Evolutionary conservation across 2,113 vertebrate species (phyloP).

Genomic region (Macaca fascicularis): DNA sequence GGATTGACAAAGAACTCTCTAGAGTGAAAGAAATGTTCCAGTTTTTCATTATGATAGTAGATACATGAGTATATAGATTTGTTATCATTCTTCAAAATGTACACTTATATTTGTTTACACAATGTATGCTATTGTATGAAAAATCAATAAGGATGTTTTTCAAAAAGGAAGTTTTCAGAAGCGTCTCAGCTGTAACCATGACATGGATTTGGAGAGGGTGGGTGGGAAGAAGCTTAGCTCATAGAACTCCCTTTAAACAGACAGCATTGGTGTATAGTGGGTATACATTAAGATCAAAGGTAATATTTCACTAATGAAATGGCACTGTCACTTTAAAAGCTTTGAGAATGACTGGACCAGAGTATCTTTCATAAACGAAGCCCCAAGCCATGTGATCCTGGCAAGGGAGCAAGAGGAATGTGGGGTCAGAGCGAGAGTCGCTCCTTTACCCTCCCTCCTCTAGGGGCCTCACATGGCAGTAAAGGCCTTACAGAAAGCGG

Average conservation of each 20-base stretch:
- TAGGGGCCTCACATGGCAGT: not conserved
- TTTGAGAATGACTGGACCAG: not conserved
- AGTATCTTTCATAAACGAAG: not conserved
- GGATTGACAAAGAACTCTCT: not conserved
- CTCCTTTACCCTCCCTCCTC: not conserved
- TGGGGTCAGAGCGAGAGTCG: not conserved
- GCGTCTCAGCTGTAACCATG: not conserved
- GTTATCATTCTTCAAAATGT: not conserved
- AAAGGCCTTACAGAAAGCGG: fast-evolving
- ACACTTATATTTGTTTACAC: not conserved
- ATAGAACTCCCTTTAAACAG: not conserved
- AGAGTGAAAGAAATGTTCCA: not conserved
- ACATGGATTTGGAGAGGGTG: not conserved
- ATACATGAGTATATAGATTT: not conserved
- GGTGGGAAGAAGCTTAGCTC: not conserved
- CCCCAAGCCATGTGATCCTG: fast-evolving
- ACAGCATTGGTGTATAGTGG: fast-evolving
- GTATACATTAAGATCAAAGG: not conserved
- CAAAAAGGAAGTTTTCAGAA: not conserved
- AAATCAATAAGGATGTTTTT: not conserved
- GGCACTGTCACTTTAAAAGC: not conserved
- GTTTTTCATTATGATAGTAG: not conserved
- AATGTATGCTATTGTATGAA: not conserved
- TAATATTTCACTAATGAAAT: not conserved
- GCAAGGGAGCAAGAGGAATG: not conserved